Evolutionary conservation across 1,140 invertebrate genomes (phyloP).

Genomic region (Archivesica marissinica): DNA sequence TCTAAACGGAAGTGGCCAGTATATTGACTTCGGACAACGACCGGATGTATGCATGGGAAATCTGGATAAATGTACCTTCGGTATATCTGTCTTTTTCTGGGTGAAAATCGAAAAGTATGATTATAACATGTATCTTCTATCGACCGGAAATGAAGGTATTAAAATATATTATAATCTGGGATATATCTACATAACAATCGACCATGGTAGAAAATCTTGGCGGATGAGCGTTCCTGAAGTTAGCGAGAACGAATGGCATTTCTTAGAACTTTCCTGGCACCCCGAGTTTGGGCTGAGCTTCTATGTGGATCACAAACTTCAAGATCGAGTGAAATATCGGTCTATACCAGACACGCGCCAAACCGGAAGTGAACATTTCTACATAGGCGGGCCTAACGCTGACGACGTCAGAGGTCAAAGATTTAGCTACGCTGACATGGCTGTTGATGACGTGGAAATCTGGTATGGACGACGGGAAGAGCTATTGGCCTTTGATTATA

Average conservation of each 20-base stretch:
- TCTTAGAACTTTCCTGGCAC: constrained; percentile 82
- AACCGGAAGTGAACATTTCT: constrained; percentile 42
- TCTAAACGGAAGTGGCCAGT: constrained; percentile 77
- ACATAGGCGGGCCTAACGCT: constrained; percentile 75
- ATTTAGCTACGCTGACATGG: constrained; percentile 70
- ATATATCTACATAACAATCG: constrained; percentile 72
- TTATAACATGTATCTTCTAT: constrained; percentile 79
- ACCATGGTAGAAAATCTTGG: constrained; percentile 68
- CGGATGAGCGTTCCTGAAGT: constrained; percentile 66
- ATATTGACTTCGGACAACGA: constrained; percentile 76
- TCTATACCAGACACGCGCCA: constrained; percentile 29
- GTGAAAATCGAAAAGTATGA: constrained; percentile 73
- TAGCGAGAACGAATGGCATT: constrained; percentile 77
- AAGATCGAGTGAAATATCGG: constrained; percentile 55
- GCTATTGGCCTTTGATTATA: constrained; percentile 80
- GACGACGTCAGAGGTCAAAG: constrained; percentile 67
- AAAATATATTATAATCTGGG: constrained; percentile 74
- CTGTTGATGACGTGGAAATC: constrained; percentile 81
- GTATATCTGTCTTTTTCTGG: constrained; percentile 80
- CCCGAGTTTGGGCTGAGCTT: constrained; percentile 78
- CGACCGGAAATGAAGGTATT: constrained; percentile 77
- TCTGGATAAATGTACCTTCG: constrained; percentile 75
- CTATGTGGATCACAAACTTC: constrained; percentile 78
- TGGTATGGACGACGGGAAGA: constrained; percentile 80
- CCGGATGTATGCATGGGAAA: constrained; percentile 78